These are phyloP conservation scores for Thripadectes ignobilis DNA, from an alignment of 2,797 vertebrate species.

Conservation along the genomic window DNA sequence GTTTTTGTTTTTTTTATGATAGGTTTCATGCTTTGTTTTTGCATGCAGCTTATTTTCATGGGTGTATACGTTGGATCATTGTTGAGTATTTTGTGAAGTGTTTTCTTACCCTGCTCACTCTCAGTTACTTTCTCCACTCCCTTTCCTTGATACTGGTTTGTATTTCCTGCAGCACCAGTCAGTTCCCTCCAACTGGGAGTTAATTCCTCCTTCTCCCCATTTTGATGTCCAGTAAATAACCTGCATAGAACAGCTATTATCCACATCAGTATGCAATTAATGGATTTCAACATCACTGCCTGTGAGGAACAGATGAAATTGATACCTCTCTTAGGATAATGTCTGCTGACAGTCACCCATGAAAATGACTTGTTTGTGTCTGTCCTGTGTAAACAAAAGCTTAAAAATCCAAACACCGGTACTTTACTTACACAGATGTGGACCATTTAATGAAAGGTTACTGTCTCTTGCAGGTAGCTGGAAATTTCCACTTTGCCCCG, in stretches of 20 bases:
- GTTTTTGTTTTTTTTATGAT: background rate
- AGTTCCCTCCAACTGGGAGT: background rate
- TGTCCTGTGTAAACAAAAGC: background rate
- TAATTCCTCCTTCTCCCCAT: background rate
- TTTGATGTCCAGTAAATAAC: background rate
- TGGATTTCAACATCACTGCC: background rate
- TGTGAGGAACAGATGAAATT: background rate
- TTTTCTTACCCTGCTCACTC: background rate
- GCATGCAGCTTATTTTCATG: background rate
- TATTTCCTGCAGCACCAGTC: background rate
- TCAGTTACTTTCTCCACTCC: background rate
- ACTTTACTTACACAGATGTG: background rate
- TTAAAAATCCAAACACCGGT: background rate
- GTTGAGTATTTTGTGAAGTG: background rate
- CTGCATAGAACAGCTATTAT: background rate
- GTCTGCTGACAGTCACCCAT: background rate
- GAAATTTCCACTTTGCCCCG: constrained; percentile 98
- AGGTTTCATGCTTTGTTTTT: background rate
- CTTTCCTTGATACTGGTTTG: background rate
- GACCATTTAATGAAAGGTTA: background rate
- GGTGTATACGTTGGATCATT: background rate
- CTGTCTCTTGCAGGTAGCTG: constrained; percentile 86
- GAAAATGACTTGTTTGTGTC: background rate
- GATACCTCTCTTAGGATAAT: background rate
- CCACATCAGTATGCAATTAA: background rate